These are phyloP conservation scores for Leptopterna dolabrata DNA, from an alignment of 2,888 invertebrate genomes.

Conservation along the genomic window DNA sequence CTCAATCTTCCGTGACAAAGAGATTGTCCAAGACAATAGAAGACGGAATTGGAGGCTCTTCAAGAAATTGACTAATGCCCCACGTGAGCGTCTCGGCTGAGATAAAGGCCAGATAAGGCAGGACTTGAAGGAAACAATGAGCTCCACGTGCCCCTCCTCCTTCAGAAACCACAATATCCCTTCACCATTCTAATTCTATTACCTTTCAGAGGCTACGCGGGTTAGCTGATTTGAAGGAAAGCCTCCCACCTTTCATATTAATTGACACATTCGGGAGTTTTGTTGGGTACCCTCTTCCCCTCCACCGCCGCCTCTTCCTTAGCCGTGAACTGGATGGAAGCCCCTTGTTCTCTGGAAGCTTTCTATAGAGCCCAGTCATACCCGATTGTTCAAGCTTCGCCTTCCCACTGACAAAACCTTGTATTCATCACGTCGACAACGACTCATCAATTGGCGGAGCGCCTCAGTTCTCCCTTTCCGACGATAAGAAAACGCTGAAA, in stretches of 20 bases:
- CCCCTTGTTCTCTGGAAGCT: slow-evolving; percentile 17
- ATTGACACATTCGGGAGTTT: slow-evolving; percentile 41
- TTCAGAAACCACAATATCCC: slow-evolving; percentile 3
- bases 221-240: background rate
- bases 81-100: background rate
- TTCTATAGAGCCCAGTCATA: background rate
- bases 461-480: background rate
- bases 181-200: background rate
- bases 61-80: slow-evolving; percentile 14
- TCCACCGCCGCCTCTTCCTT: background rate
- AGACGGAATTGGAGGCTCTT: background rate
- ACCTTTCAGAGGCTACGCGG: slow-evolving; percentile 4
- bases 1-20: background rate
- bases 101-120: slow-evolving; percentile 16
- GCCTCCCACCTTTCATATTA: slow-evolving; percentile 30
- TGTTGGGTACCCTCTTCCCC: background rate
- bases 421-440: slow-evolving; percentile 42
- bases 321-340: background rate
- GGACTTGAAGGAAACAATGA: background rate
- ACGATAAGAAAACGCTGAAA: background rate
- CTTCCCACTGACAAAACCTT: slow-evolving; percentile 9
- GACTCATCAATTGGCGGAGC: slow-evolving; percentile 34
- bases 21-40: background rate
- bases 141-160: background rate
- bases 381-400: slow-evolving; percentile 5